Conservation (phyloP, 2,797 vertebrate genomes). For the Aythya fuligula region DNA sequence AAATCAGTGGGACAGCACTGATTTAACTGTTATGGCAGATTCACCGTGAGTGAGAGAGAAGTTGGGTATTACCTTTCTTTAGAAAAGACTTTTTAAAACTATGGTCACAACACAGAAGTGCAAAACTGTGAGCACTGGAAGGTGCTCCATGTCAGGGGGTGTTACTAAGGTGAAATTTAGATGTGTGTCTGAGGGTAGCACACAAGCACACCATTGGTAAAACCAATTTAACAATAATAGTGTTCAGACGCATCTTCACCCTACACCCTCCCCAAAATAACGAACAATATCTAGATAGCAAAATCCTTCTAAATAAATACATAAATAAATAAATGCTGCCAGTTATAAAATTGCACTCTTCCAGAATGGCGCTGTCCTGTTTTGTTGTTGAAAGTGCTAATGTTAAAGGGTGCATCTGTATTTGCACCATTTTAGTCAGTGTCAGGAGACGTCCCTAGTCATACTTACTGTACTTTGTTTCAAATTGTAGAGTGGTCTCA, state of each 20-base stretch:
- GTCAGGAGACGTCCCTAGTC: not conserved
- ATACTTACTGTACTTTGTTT: not conserved
- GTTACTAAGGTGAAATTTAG: not conserved
- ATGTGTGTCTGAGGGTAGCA: not conserved
- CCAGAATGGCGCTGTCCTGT: not conserved
- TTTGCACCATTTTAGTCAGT: not conserved
- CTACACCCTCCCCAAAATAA: not conserved
- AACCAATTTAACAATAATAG: not conserved
- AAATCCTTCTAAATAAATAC: not conserved
- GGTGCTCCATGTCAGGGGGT: accelerated
- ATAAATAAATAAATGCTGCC: not conserved
- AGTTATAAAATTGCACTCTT: not conserved
- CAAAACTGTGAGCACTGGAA: not conserved
- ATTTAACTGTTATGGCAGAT: not conserved
- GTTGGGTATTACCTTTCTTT: not conserved
- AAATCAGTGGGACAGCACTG: not conserved
- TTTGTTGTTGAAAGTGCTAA: not conserved
- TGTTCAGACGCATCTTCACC: not conserved
- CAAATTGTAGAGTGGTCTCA: not conserved
- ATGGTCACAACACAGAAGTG: not conserved
- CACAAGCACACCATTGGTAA: not conserved
- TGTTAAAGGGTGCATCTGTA: not conserved
- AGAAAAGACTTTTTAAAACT: not conserved
- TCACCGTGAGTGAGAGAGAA: not conserved
- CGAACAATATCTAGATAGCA: not conserved